Evolutionary conservation across 2,113 vertebrate genomes (phyloP).

Genomic region (Calcarius ornatus): DNA sequence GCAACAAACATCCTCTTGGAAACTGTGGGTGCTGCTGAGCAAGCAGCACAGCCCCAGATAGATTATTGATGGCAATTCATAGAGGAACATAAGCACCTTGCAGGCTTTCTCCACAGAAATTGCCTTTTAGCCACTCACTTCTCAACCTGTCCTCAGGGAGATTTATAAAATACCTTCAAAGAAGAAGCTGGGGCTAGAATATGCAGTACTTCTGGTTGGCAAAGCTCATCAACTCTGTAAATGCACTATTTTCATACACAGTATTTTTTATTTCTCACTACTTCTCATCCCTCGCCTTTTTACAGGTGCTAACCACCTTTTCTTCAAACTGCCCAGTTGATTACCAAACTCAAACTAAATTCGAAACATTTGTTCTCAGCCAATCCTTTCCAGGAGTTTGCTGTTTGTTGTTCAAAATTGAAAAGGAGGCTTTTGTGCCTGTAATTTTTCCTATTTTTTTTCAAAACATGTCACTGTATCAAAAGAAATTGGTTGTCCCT

Average conservation of each 20-base stretch:
- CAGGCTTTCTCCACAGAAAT: neutral
- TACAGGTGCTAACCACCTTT: neutral
- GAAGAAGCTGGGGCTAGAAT: neutral
- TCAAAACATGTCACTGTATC: neutral
- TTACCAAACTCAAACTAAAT: neutral
- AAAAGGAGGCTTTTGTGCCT: neutral
- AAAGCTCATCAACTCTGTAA: neutral
- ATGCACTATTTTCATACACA: neutral
- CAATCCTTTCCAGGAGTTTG: neutral
- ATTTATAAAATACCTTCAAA: neutral
- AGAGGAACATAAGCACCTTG: neutral
- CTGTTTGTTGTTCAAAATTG: neutral
- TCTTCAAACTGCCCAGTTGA: neutral
- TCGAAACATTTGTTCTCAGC: neutral
- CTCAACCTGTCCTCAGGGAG: neutral
- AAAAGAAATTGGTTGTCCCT: neutral
- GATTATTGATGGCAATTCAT: neutral
- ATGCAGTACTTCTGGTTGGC: neutral
- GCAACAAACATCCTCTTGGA: neutral
- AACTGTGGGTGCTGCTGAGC: neutral
- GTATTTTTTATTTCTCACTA: neutral
- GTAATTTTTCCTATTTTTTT: neutral
- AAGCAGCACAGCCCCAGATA: neutral
- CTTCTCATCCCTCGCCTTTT: neutral
- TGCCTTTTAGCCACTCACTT: neutral